Base-by-base conservation (phyloP, 2,113 vertebrate species). In the Girardinichthys multiradiatus region DNA sequence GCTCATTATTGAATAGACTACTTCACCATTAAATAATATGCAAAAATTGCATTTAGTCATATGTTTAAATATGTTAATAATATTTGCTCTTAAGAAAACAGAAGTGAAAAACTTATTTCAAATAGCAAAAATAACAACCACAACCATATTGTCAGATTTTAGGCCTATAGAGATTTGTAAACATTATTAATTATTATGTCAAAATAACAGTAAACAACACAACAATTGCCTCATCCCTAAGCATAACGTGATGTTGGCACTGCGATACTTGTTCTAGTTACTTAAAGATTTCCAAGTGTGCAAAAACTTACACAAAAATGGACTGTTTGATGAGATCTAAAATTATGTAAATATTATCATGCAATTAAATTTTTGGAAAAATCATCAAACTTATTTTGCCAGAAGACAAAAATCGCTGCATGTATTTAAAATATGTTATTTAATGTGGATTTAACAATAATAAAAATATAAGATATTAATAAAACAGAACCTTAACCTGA, bases 401-500 rank as follows among this genome's bases (percentile, higher is more conserved):
- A n/a, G 6, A 7, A 54, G 51, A 54, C 6, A 24, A 48, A 24
- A 59, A 14, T 29, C 28, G 15, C 13, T 33, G 19, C 3, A 19
- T 11, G 2, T 2, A 28, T 24, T 51, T 21, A 17, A 24, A 24
- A 21, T 21, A 4, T 21, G 2, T 3, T 19, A 45, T 45, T 54
- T 54, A n/a, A 54, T 24, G 9, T n/a, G 3, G 24, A 8, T 54
- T 24, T 26, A 26, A 64, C 14, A 42, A 28, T 13, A 19, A 19
- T 0, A 42, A 28, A 12, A 24, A 66, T 48, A 28, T 45, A 27
- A 39, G 37, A 0, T 28, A 3, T 28, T 17, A 30, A 64, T n/a
- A 45, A 39, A 39, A 13, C 17, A 30, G 42, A 45, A 19, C 42
- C 72, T 86, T 64, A 37, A 13, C 66, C 48, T 45, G 79, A 82